Evolutionary conservation across 1,140 invertebrate species (phyloP), one percentile per base, ranked within the genome.

Genomic region (Scaptodrosophila lebanonensis): DNA sequence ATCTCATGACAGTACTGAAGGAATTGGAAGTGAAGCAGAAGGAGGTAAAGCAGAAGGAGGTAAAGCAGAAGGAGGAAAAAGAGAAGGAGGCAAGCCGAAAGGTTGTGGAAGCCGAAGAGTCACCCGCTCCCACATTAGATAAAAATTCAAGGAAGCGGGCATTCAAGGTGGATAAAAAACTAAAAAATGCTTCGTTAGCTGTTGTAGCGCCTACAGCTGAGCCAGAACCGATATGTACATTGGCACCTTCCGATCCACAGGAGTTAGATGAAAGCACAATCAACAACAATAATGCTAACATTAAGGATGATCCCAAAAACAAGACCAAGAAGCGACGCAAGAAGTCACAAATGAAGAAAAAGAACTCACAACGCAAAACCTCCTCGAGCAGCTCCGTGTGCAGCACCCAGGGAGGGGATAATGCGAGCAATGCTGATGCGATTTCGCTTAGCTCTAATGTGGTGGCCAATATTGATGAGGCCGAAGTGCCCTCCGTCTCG

Each of bases 341-440:
- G 87, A 94, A 92, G 88, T 91, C 91, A n/a, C 89, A 91, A 43
- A 92, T 93, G 85, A 94, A 93, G 85, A 94, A 93, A 82, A 93
- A 93, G 85, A 92, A 93, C 61, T 89, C 91, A 5, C 90, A 92
- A 64, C 90, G 93, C 36, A 94, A 93, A 68, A 89, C 90, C 0
- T 91, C 91, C 8, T 90, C 89, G 11, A 90, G 85, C 52, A 86
- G 84, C 30, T 86, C 84, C 0, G 50, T 66, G 1, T 82, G 84
- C 32, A 85, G 79, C 56, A 66, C 71, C 7, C 64, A 48, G 3
- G 68, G 75, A 2, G 66, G 58, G 0, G 79, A 84, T 49, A 38
- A 50, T 9, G 32, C 53, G 3, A 40, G 27, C 22, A 66, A 56
- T 8, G 54, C 16, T 2, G 77, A 85, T 35, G 63, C 58, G 15